Base-by-base conservation (phyloP, 2,113 vertebrate genomes). In the Lepus timidus region DNA sequence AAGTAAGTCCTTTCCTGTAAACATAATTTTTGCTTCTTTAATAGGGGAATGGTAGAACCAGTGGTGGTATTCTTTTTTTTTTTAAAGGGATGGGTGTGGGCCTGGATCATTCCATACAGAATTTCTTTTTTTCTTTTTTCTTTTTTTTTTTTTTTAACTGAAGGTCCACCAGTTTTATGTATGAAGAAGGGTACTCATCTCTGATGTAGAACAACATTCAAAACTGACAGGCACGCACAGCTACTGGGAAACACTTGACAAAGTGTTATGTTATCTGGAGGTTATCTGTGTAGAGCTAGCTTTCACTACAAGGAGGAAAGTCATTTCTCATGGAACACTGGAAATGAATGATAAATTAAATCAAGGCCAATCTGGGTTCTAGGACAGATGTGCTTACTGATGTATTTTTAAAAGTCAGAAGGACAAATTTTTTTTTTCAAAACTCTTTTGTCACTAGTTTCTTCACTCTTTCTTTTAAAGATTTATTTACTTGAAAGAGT, bases 131-230 rank as follows among this genome's bases (percentile, higher is more conserved):
- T 36, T 3, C 3, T 36, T 36, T 36, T 36, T 36, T 3, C 3
- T 36, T 36, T 36, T 36, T 36, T 36, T 36, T 36, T 36, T 36
- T 36, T 36, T 36, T 36, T 36, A 36, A 93, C 55, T 88, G 55
- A 88, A 25, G 31, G 22, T 75, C 31, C 12, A 70, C 31, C 55
- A 49, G 39, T 51, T 82, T 29, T 95, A 70, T 52, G 0, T 23
- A 9, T 67, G 36, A 64, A 52, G 36, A 93, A 92, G n/a, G n/a
- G 19, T n/a, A 22, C 33, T 89, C 51, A 36, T 52, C 51, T 94
- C 78, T 93, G 58, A 91, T 58, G 31, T 20, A 88, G 49, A 95
- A 92, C 67, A 78, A 74, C 25, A 70, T 88, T 92, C 80, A 95
- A 79, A 68, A 89, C 31, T 78, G 67, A 90, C 6, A 64, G 73